These are phyloP conservation scores for Carassius gibelio DNA, from an alignment of 2,113 vertebrate genomes.

Conservation along the genomic window DNA sequence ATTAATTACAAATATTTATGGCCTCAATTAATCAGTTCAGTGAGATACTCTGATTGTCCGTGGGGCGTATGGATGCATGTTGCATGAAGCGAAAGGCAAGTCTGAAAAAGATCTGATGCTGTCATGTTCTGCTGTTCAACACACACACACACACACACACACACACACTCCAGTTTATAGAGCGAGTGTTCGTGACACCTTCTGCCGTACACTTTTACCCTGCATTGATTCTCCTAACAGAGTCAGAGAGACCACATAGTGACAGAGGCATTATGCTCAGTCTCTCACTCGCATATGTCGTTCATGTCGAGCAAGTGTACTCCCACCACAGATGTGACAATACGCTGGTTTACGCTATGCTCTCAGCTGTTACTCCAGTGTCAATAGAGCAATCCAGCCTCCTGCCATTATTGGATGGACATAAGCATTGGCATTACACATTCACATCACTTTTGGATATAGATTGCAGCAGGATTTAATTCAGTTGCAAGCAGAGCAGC, in stretches of 20 bases:
- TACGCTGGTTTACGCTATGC: slow-evolving; percentile 30
- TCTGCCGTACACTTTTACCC: slow-evolving; percentile 24
- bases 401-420: slow-evolving; percentile 10
- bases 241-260: slow-evolving; percentile 22
- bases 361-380: slow-evolving; percentile 45
- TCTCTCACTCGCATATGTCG: slow-evolving; percentile 3
- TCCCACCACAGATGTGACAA: slow-evolving; percentile 43
- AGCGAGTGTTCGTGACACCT: slow-evolving; percentile 3
- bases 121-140: neutral
- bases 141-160: neutral
- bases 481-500: neutral
- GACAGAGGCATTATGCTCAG: slow-evolving; percentile 14
- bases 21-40: slow-evolving; percentile 72
- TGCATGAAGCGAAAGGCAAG: slow-evolving; percentile 25
- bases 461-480: neutral
- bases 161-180: neutral
- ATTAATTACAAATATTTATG: slow-evolving; percentile 75
- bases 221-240: slow-evolving; percentile 38
- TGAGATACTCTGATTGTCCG: slow-evolving; percentile 61
- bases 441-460: neutral
- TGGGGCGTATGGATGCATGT: slow-evolving; percentile 43
- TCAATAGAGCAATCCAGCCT: slow-evolving; percentile 19
- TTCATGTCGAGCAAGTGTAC: slow-evolving; percentile 13
- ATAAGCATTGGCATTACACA: neutral
- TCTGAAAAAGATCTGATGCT: slow-evolving; percentile 27